phyloP scores from a whole-genome alignment of 1,140 invertebrate genomes.

The Rhagoletis pomonella region DNA sequence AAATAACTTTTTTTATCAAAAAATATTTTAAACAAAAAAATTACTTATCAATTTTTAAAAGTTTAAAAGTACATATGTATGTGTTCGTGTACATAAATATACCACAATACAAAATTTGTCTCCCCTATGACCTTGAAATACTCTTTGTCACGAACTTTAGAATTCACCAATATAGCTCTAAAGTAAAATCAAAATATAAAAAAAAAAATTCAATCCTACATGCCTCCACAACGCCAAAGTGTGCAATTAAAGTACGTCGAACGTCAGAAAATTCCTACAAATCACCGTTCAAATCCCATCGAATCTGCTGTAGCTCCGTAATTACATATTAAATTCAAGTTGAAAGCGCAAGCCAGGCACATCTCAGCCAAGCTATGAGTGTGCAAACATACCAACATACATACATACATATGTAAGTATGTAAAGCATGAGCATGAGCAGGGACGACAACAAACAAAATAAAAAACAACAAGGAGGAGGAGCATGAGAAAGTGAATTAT shows the following conservation, averaged over 20 bases:
- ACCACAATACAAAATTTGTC: neutral
- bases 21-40: no score
- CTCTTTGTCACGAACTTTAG: neutral
- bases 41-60: no score
- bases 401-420: neutral
- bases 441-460: no score
- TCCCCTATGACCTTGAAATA: neutral
- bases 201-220: neutral
- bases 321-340: slow-evolving; percentile 39
- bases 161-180: neutral
- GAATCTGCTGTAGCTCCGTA: slow-evolving; percentile 18
- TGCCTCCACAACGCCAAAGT: neutral
- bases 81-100: no score
- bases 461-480: no score
- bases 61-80: no score
- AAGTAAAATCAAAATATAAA: neutral
- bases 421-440: no score
- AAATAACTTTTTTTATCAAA: no score
- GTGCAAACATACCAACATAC: neutral
- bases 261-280: slow-evolving; percentile 21
- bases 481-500: neutral
- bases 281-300: slow-evolving; percentile 34
- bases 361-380: neutral
- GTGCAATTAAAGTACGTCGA: neutral
- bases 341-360: neutral